Evolutionary conservation across 2,797 vertebrate species (phyloP).

Genomic region (Pelobates cultripes): DNA sequence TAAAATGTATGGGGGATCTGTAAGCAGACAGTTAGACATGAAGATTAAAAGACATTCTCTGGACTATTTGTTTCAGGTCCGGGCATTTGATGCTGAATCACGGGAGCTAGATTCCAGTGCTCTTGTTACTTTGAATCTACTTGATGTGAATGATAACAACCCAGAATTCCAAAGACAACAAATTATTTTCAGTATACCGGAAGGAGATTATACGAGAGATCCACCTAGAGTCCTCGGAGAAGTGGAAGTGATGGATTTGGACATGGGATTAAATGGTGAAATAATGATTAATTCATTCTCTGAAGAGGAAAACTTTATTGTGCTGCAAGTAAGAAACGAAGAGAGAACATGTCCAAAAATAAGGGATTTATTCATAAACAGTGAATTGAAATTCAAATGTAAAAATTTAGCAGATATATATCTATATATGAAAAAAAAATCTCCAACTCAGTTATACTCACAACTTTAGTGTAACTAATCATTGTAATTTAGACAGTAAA

Average conservation of each 20-base stretch:
- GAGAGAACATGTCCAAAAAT: background rate
- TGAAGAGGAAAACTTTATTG: slow-evolving; percentile 63
- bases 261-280: slow-evolving; percentile 70
- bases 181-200: slow-evolving; percentile 59
- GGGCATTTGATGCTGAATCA: slow-evolving; percentile 70
- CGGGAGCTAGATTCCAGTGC: slow-evolving; percentile 72
- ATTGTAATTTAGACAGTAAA: no score
- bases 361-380: no score
- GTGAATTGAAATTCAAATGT: no score
- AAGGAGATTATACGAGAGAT: slow-evolving; percentile 65
- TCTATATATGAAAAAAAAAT: no score
- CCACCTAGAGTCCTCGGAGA: slow-evolving; percentile 53
- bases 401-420: no score
- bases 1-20: no score
- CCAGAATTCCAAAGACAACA: slow-evolving; percentile 74
- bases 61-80: slow-evolving; percentile 66
- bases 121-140: slow-evolving; percentile 71
- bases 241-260: slow-evolving; percentile 68
- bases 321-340: slow-evolving; percentile 68
- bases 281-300: slow-evolving; percentile 64
- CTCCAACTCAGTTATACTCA: no score
- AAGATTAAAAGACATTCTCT: no score
- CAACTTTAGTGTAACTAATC: no score
- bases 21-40: no score
- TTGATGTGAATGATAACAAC: slow-evolving; percentile 81